Evolutionary conservation across 2,113 vertebrate species (phyloP).

Genomic region (Hydrochoerus hydrochaeris): DNA sequence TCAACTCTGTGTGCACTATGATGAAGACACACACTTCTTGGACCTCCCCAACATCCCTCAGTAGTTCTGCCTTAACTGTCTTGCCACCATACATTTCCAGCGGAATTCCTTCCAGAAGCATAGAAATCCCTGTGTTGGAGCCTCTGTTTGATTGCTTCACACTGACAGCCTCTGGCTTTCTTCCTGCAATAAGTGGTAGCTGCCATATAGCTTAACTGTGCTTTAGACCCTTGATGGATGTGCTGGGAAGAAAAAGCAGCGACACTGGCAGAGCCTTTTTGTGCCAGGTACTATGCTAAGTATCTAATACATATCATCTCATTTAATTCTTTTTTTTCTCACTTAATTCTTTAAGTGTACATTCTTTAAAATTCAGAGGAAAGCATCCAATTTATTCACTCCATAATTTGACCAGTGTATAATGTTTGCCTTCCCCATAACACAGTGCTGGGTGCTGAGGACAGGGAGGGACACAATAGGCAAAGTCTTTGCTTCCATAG

Average conservation of each 20-base stretch:
- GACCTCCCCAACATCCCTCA: rapidly evolving
- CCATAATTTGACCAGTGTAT: neutral
- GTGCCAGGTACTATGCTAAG: neutral
- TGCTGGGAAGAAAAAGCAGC: neutral
- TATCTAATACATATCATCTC: neutral
- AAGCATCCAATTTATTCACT: neutral
- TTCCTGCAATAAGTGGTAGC: neutral
- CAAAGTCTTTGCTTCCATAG: neutral
- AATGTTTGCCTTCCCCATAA: neutral
- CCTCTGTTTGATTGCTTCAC: neutral
- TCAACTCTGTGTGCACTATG: neutral
- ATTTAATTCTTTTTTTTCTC: neutral
- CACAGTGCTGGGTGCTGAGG: neutral
- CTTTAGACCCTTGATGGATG: neutral
- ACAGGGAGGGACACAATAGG: neutral
- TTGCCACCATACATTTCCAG: neutral
- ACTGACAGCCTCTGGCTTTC: neutral
- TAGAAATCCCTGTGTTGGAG: rapidly evolving
- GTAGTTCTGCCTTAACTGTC: neutral
- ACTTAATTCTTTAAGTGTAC: too few species aligned
- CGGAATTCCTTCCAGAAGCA: neutral
- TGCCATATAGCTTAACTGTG: neutral
- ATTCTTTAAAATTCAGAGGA: neutral
- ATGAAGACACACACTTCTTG: neutral
- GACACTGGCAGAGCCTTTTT: neutral